A percentile compares a stretch with the other conserved stretches of the same genome.
phyloP scores from a whole-genome alignment of 2,797 vertebrate species.

The Poeciliopsis gracilis region DNA sequence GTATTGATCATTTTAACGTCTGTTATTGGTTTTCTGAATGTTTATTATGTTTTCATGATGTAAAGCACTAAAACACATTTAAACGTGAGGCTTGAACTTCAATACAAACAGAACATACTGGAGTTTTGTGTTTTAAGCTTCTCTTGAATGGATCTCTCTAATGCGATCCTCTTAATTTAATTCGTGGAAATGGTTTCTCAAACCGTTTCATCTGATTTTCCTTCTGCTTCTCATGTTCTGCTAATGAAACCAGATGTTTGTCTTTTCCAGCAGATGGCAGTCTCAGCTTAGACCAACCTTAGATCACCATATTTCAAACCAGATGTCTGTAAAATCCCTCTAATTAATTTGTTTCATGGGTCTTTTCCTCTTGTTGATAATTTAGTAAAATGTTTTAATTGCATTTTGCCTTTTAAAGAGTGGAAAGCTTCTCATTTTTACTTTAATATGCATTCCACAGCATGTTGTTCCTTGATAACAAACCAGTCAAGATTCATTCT shows the following conservation, averaged over 20 bases:
- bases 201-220: background rate
- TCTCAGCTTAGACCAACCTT: slow-evolving; percentile 35
- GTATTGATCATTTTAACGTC: no score
- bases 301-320: background rate
- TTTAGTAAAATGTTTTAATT: background rate
- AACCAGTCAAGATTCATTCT: background rate
- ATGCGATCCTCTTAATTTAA: background rate
- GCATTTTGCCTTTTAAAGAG: background rate
- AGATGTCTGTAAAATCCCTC: background rate
- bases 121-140: background rate
- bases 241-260: background rate
- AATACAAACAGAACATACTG: background rate
- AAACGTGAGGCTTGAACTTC: background rate
- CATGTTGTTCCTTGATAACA: background rate
- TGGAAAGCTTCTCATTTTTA: background rate
- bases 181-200: background rate
- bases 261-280: slow-evolving; percentile 61
- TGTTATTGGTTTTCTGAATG: no score
- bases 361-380: background rate
- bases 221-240: background rate
- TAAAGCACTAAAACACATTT: background rate
- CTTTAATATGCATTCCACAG: background rate
- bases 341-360: background rate
- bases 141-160: background rate
- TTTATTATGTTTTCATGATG: background rate